Evolutionary conservation across 2,888 invertebrate genomes (phyloP).

Genomic region (Abscondita cerata): DNA sequence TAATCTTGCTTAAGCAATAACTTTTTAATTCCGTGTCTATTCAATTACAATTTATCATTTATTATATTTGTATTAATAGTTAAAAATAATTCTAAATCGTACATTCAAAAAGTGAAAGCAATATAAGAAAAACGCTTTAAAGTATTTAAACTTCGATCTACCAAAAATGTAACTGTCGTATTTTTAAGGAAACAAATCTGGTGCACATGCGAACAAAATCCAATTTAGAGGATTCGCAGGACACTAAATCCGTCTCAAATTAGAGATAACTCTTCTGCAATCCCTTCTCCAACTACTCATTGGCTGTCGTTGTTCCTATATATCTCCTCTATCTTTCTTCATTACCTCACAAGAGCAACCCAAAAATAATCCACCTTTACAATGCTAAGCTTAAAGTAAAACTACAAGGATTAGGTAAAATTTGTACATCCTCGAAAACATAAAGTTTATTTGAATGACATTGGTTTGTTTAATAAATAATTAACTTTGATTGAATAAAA

Average conservation of each 20-base stretch:
- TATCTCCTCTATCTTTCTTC: conserved; percentile 54
- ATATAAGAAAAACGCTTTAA: conserved; percentile 18
- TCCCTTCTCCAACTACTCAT: conserved; percentile 56
- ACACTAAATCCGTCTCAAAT: conserved; percentile 65
- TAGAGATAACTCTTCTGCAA: conserved; percentile 64
- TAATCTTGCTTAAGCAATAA: no score
- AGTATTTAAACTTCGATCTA: conserved; percentile 39
- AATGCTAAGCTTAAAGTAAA: conserved; percentile 21
- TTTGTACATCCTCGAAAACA: neutral
- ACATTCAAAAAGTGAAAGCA: conserved; percentile 6
- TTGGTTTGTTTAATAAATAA: no score
- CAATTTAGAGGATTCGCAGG: conserved; percentile 65
- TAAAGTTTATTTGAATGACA: no score
- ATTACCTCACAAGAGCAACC: conserved; percentile 43
- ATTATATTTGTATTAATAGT: neutral
- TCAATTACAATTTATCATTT: no score
- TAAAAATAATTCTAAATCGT: neutral
- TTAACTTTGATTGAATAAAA: no score
- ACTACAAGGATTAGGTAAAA: conserved; percentile 10
- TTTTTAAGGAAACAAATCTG: conserved; percentile 35
- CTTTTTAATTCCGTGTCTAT: no score
- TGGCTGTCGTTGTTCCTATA: conserved; percentile 55
- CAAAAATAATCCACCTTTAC: conserved; percentile 35
- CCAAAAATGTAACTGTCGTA: conserved; percentile 50
- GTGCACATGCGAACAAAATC: conserved; percentile 52